Percentiles rank a stretch among this genome's conserved stretches.
phyloP scores from a whole-genome alignment of 2,888 invertebrate genomes.

The Phortica okadai region DNA sequence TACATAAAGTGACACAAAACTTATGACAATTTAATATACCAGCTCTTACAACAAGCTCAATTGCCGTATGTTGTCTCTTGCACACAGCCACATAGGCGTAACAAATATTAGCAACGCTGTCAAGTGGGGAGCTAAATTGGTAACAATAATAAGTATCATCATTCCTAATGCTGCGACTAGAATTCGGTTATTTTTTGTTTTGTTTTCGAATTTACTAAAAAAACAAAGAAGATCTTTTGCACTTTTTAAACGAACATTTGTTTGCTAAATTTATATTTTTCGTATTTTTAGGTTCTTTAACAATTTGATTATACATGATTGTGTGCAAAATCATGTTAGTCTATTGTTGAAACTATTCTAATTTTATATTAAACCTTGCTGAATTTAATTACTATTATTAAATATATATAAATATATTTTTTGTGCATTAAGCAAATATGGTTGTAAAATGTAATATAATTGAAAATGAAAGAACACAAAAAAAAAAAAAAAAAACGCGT shows the following conservation, averaged over 20 bases:
- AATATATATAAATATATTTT: neutral
- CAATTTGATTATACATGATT: neutral
- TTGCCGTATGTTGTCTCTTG: too few species aligned
- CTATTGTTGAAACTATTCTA: constrained; percentile 31
- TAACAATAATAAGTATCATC: too few species aligned
- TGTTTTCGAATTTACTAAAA: neutral
- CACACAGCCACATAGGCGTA: too few species aligned
- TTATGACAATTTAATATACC: too few species aligned
- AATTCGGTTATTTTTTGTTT: neutral
- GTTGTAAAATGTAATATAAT: constrained; percentile 21
- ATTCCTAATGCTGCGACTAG: too few species aligned
- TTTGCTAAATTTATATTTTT: neutral
- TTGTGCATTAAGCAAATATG: constrained; percentile 31
- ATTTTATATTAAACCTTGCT: constrained; percentile 29
- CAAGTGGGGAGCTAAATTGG: too few species aligned
- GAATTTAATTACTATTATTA: constrained; percentile 28
- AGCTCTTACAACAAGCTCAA: too few species aligned
- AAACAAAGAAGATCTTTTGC: neutral
- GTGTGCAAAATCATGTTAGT: neutral
- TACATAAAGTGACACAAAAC: too few species aligned
- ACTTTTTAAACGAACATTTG: neutral
- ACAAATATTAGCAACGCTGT: too few species aligned
- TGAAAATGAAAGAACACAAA: constrained; percentile 14
- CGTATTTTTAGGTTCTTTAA: neutral
- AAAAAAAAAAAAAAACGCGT: too few species aligned